Evolutionary conservation across 2,797 vertebrate species (phyloP).

Genomic region (Gorsachius magnificus): DNA sequence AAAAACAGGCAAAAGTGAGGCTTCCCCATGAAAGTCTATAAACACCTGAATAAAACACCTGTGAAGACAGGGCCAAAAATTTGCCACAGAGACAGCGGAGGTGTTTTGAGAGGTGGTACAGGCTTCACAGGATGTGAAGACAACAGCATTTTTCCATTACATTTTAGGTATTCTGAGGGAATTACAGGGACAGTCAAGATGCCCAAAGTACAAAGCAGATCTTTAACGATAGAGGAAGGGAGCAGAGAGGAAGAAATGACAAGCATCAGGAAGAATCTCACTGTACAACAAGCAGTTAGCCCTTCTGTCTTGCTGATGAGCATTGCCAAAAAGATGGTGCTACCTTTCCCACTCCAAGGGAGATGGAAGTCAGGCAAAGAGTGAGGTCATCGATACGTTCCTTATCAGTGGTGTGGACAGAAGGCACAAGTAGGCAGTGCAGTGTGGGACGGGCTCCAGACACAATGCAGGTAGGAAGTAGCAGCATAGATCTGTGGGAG

Average conservation of each 20-base stretch:
- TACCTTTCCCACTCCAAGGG: background rate
- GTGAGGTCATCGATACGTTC: background rate
- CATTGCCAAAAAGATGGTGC: background rate
- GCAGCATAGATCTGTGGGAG: background rate
- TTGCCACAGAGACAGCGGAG: background rate
- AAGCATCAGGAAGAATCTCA: background rate
- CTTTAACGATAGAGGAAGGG: background rate
- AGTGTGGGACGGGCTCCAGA: background rate
- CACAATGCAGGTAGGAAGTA: background rate
- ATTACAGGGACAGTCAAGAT: background rate
- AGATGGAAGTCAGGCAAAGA: background rate
- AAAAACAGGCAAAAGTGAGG: background rate
- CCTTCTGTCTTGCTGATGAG: background rate
- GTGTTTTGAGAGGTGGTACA: background rate
- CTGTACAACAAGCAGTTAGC: background rate
- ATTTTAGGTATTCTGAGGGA: background rate
- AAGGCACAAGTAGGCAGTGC: background rate
- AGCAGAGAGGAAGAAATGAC: background rate
- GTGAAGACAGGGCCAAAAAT: background rate
- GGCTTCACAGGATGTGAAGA: background rate
- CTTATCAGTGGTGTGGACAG: background rate
- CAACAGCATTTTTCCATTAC: background rate
- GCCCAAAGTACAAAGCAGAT: background rate
- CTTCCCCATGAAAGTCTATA: background rate
- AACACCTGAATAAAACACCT: background rate